phyloP scores from a whole-genome alignment of 2,888 invertebrate species.

The Sinhomidia bicolor region DNA sequence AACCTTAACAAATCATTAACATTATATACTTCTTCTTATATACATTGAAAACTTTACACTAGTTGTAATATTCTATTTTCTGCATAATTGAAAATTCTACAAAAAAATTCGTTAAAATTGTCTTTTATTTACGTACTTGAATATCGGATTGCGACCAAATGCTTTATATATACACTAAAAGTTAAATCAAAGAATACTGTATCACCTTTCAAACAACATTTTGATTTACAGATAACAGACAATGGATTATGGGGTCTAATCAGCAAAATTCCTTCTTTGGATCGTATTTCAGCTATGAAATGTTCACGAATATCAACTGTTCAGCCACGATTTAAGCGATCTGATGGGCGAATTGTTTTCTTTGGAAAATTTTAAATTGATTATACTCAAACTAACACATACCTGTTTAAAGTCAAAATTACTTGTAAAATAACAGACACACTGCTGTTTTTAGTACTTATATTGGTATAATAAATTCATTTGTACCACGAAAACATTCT shows the following conservation, averaged over 20 bases:
- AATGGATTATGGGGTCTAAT: conserved; percentile 54
- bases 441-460: not conserved
- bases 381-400: not conserved
- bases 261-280: conserved; percentile 54
- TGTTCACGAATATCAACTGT: conserved; percentile 46
- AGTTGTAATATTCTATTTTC: too few relatives aligned
- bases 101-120: too few relatives aligned
- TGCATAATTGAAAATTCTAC: too few relatives aligned
- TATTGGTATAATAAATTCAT: not conserved
- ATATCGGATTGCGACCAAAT: too few relatives aligned
- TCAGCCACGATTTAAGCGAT: conserved; percentile 57
- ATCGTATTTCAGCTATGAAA: conserved; percentile 67
- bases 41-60: too few relatives aligned
- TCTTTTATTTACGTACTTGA: too few relatives aligned
- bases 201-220: not conserved
- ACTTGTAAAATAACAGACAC: not conserved
- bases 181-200: too few relatives aligned
- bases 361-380: conserved; percentile 59
- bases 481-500: not conserved
- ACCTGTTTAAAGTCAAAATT: not conserved
- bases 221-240: conserved; percentile 65
- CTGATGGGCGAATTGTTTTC: conserved; percentile 70
- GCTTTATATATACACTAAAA: too few relatives aligned
- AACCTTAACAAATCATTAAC: too few relatives aligned
- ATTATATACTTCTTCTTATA: too few relatives aligned